Percentiles rank a stretch among this genome's conserved stretches.
Evolutionary conservation across 2,113 vertebrate genomes (phyloP).

Genomic region (Hemibagrus wyckioides): DNA sequence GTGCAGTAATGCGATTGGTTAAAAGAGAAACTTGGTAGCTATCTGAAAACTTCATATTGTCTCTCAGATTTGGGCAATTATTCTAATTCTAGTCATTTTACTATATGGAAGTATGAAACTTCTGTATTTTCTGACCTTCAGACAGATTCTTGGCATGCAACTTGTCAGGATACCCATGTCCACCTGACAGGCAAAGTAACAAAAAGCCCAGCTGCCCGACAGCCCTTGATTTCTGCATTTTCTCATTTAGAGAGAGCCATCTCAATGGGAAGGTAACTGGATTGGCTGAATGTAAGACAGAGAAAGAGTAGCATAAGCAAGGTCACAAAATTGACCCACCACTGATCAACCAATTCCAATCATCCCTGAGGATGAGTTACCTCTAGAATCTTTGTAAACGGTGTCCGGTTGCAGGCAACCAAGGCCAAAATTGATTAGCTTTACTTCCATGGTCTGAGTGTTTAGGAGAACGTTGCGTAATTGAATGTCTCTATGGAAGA

Average conservation of each 20-base stretch:
- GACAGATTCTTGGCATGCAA: neutral
- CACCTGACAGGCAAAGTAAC: neutral
- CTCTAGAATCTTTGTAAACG: neutral
- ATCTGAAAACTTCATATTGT: too few species aligned
- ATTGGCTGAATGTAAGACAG: neutral
- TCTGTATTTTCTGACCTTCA: constrained; percentile 2
- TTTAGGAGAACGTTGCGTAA: constrained; percentile 52
- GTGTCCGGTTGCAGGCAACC: constrained; percentile 18
- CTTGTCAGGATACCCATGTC: neutral
- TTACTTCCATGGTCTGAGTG: constrained; percentile 55
- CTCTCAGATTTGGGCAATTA: too few species aligned
- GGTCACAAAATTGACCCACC: neutral
- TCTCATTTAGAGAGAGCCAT: neutral
- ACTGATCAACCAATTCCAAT: neutral
- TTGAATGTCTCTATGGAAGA: constrained; percentile 52
- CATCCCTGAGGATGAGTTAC: neutral
- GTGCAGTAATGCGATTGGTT: neutral
- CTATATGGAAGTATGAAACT: neutral
- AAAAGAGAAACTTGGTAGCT: neutral
- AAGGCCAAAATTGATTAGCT: constrained; percentile 69
- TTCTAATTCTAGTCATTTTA: neutral
- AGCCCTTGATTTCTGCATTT: neutral
- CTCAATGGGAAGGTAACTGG: neutral
- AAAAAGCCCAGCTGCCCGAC: neutral
- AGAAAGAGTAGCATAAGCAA: neutral